These are phyloP conservation scores for Lampris megalopsis DNA, from an alignment of 2,113 vertebrate species.

Conservation along the genomic window DNA sequence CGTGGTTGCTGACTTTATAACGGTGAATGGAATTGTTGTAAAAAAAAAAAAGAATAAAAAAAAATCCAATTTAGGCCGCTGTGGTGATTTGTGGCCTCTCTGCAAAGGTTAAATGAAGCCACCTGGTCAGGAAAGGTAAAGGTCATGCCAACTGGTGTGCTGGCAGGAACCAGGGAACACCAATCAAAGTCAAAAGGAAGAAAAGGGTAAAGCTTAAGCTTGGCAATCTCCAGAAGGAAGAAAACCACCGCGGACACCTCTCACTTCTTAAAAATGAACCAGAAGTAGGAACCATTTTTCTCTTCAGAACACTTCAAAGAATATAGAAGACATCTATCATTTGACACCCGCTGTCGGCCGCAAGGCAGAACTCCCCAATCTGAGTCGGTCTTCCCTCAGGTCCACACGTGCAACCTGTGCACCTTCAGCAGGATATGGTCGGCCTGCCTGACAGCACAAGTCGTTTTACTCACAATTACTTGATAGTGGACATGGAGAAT, in stretches of 20 bases:
- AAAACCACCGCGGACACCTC: not conserved
- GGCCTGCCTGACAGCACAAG: no score
- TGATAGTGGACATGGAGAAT: no score
- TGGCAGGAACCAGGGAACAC: no score
- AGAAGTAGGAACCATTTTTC: not conserved
- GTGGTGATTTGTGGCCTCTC: no score
- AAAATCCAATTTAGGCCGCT: not conserved
- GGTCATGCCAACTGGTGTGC: no score
- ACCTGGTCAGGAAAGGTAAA: no score
- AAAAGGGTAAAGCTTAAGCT: no score
- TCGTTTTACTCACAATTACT: no score
- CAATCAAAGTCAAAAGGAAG: no score
- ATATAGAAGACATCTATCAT: not conserved
- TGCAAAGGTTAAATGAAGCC: no score
- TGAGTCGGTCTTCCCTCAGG: constrained; percentile 11
- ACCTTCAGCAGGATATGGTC: not conserved
- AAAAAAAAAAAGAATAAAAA: not conserved
- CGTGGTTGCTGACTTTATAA: no score
- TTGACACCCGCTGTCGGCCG: constrained; percentile 29
- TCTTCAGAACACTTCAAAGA: not conserved
- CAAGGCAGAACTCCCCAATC: constrained; percentile 39
- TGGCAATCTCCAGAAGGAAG: no score
- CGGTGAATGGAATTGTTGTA: not conserved
- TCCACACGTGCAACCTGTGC: not conserved
- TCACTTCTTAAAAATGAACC: not conserved